Base-by-base conservation (phyloP, 2,797 vertebrate genomes). In the Oreochromis grahami region DNA sequence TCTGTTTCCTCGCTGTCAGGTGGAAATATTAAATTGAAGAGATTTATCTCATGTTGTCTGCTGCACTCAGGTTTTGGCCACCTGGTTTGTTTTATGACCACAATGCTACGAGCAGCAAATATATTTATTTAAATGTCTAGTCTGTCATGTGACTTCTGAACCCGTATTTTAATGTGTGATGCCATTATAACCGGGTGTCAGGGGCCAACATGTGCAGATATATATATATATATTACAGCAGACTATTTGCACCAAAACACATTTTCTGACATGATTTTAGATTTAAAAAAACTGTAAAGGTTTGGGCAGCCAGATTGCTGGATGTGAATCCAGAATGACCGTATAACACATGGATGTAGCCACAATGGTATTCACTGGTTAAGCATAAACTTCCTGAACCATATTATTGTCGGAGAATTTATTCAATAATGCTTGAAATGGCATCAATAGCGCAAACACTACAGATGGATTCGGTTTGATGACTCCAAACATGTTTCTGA, bases 1-100 rank as follows among this genome's bases (percentile, higher is more conserved):
- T 95, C 90, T 89, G 91, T 94, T 91, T 93, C 88, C 84, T 81
- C 36, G n/a, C 84, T 95, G 94, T 94, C 94, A 94, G 86, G 79
- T 86, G 52, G 45, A 94, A 95, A 93, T 92, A 89, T 93, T 91
- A 88, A 91, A 94, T 85, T 68, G 84, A 87, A 80, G 55, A 88
- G 84, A 95, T 95, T 91, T 91, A 95, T 95, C 91, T 93, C 77
- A 8, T 80, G 52, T 85, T 89, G 89, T 93, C 87, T 83, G 63
- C 15, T 85, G 79, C 68, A 85, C 80, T 68, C 52, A 76, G 53
- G 82, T 86, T 93, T 53, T 50, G 84, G 83, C 86, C 26, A 24
- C 60, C 58, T 87, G 84, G 53, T 87, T 77, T 82, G 58, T 77
- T 81, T 81, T 80, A 41, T 21, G 2, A 29, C 4, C 78, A 87